Base-by-base conservation (phyloP, 1,140 invertebrate genomes). In the Halyomorpha halys region DNA sequence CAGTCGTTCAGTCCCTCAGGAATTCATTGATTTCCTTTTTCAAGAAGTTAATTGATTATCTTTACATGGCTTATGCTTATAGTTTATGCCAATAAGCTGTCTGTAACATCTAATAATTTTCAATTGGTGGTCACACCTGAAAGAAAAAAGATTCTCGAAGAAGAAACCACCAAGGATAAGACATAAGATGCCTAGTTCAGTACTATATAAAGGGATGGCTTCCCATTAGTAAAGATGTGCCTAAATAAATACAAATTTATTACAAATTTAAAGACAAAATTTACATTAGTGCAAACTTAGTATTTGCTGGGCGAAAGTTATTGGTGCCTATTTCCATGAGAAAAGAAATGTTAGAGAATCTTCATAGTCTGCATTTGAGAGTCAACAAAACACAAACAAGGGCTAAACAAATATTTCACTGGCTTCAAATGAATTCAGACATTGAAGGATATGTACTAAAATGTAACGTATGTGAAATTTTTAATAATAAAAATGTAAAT, bases 211-310 rank as follows among this genome's bases (percentile, higher is more conserved):
- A n/a, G n/a, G n/a, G n/a, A n/a, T n/a, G n/a, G n/a, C n/a, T n/a
- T n/a, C n/a, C n/a, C n/a, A n/a, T n/a, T n/a, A n/a, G n/a, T n/a
- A n/a, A n/a, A n/a, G n/a, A n/a, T n/a, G n/a, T n/a, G n/a, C 44
- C 8, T 44, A 16, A 44, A 44, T 44, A 44, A 44, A 44, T 44
- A 44, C 16, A 44, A 44, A 16, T 44, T 11, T 44, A 44, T 44
- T 44, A 44, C 44, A 44, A 44, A 44, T 44, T 44, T 44, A 44
- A 44, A 44, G 44, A 44, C 44, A 44, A 44, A 44, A 44, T 44
- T 44, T 44, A 16, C 16, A 16, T 44, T 44, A 44, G 44, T 44
- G 44, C 8, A 44, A 44, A 44, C 44, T 44, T 44, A 44, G 44
- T 44, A 44, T 44, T 44, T 44, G 8, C 16, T 44, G 44, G 44